Conservation (phyloP, 2,113 vertebrate species). For the Cnemophilus loriae region DNA sequence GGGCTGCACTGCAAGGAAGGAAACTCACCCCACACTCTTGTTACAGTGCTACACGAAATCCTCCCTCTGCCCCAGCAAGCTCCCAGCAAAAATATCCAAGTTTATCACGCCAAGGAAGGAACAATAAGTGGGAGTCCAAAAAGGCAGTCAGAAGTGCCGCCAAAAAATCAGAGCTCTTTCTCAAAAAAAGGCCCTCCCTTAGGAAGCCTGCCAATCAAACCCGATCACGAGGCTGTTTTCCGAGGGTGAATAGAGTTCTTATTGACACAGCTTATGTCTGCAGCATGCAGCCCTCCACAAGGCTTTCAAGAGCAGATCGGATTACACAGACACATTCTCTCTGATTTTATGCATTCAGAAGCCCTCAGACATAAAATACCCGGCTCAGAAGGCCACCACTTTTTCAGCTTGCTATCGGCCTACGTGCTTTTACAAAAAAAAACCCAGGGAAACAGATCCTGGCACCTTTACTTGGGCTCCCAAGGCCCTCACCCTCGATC, state of each 20-base stretch:
- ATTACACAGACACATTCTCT: conserved; percentile 46
- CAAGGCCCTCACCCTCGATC: not conserved
- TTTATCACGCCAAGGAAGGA: not conserved
- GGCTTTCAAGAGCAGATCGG: conserved; percentile 62
- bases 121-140: not conserved
- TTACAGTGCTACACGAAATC: not conserved
- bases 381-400: not conserved
- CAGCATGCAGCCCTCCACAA: conserved; percentile 45
- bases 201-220: conserved; percentile 54
- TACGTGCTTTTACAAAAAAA: not conserved
- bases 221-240: conserved; percentile 55
- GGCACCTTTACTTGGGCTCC: not conserved
- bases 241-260: conserved; percentile 58
- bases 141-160: conserved; percentile 51
- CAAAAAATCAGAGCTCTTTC: conserved; percentile 53
- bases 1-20: not conserved
- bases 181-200: conserved; percentile 38
- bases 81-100: not conserved
- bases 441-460: not conserved
- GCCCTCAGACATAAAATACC: conserved; percentile 42
- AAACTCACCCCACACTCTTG: not conserved
- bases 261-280: conserved; percentile 63
- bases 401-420: not conserved
- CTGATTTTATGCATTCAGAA: conserved; percentile 53
- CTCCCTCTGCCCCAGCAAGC: not conserved